Conservation (phyloP, 2,113 vertebrate genomes). For the Origma solitaria region DNA sequence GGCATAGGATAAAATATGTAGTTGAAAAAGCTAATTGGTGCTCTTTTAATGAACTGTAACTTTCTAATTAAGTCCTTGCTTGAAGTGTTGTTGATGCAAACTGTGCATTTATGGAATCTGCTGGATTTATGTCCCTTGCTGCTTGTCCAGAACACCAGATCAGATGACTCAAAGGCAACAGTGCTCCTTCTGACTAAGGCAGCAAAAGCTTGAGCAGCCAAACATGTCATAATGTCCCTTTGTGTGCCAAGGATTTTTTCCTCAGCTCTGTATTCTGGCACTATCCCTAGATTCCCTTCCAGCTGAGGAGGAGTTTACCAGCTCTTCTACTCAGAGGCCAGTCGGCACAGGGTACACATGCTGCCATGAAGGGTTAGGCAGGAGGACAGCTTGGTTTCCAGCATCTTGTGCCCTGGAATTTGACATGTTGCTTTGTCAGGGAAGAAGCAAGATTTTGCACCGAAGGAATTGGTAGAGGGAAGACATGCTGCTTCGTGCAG, state of each 20-base stretch:
- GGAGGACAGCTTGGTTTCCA: not conserved
- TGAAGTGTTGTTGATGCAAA: not conserved
- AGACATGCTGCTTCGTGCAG: not conserved
- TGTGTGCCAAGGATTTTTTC: not conserved
- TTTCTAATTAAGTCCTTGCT: slow-evolving; percentile 40
- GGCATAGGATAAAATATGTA: not conserved
- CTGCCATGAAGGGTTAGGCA: not conserved
- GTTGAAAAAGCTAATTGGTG: slow-evolving; percentile 14
- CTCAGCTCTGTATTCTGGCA: not conserved
- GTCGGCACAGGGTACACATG: not conserved
- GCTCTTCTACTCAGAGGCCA: not conserved
- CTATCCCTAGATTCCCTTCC: not conserved
- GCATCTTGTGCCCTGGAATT: not conserved
- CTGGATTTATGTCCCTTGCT: not conserved
- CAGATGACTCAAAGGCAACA: not conserved
- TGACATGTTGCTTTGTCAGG: not conserved
- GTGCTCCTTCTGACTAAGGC: not conserved
- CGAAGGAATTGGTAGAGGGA: not conserved
- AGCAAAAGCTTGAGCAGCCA: not conserved
- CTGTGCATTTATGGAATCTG: not conserved
- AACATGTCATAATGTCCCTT: not conserved
- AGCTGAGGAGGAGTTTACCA: not conserved
- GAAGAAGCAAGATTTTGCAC: not conserved
- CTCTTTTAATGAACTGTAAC: slow-evolving; percentile 32
- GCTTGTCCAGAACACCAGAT: not conserved